Percentiles rank a stretch among this genome's conserved stretches.
Conservation (phyloP, 2,888 invertebrate genomes). For the Drosophila ustulata region DNA sequence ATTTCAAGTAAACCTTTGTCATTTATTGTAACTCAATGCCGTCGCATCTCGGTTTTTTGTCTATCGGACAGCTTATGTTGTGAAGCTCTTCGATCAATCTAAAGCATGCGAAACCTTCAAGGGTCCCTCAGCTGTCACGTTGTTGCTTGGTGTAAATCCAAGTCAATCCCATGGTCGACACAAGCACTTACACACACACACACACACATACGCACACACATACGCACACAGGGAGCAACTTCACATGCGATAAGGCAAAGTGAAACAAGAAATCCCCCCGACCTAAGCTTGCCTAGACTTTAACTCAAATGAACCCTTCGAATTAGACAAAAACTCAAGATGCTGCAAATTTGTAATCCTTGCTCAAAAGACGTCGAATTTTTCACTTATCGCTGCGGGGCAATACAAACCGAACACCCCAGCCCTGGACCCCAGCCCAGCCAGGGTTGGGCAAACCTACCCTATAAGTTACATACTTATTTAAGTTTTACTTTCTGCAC, state of each 20-base stretch:
- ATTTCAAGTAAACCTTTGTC: constrained; percentile 68
- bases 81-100: constrained; percentile 76
- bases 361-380: constrained; percentile 67
- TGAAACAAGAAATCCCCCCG: constrained; percentile 39
- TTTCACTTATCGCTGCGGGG: constrained; percentile 76
- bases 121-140: constrained; percentile 75
- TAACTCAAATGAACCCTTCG: constrained; percentile 46
- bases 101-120: constrained; percentile 58
- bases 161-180: constrained; percentile 68
- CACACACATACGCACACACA: not conserved
- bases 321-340: constrained; percentile 76
- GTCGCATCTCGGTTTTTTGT: constrained; percentile 6
- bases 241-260: constrained; percentile 51
- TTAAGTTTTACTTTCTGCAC: constrained; percentile 66
- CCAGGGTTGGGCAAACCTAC: constrained; percentile 30
- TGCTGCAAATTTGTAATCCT: constrained; percentile 81
- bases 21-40: constrained; percentile 61
- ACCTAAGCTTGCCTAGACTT: not conserved
- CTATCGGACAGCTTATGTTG: constrained; percentile 56
- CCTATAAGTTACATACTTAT: constrained; percentile 60
- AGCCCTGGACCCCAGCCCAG: not conserved
- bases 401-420: constrained; percentile 36
- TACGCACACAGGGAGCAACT: constrained; percentile 23
- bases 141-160: constrained; percentile 73
- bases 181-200: constrained; percentile 36